Conservation (phyloP, 2,797 vertebrate genomes). For the Hydrolagus colliei region DNA sequence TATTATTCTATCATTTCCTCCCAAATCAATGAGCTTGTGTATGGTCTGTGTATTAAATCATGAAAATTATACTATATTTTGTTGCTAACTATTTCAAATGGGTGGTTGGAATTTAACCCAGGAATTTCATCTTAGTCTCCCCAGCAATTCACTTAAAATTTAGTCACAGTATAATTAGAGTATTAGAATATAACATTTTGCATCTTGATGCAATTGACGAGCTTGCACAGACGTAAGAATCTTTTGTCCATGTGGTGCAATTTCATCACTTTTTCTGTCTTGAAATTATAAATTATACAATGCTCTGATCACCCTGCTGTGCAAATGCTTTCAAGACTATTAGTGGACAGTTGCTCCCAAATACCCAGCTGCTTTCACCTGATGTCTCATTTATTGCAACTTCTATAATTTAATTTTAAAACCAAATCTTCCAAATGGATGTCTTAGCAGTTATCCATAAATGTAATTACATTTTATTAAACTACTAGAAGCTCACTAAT, state of each 20-base stretch:
- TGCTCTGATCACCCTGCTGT: not conserved
- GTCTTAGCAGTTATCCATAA: not conserved
- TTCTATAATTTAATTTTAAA: not conserved
- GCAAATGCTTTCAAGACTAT: not conserved
- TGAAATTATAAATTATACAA: not conserved
- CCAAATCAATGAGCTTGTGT: too few relatives aligned
- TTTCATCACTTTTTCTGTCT: not conserved
- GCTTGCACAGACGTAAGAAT: not conserved
- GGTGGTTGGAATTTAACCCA: too few relatives aligned
- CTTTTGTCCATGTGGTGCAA: not conserved
- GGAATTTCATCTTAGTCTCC: too few relatives aligned
- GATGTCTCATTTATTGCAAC: constrained; percentile 4
- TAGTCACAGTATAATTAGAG: not conserved
- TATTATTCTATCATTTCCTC: too few relatives aligned
- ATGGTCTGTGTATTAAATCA: too few relatives aligned
- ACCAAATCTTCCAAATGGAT: not conserved
- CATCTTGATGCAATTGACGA: not conserved
- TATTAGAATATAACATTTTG: not conserved
- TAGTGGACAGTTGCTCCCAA: not conserved
- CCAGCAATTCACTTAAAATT: too few relatives aligned
- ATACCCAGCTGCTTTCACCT: not conserved
- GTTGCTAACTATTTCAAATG: too few relatives aligned
- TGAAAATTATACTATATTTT: too few relatives aligned
- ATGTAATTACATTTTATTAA: not conserved
- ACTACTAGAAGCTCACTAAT: not conserved